phyloP scores from a whole-genome alignment of 1,140 invertebrate genomes.

The Solenopsis fugax region DNA sequence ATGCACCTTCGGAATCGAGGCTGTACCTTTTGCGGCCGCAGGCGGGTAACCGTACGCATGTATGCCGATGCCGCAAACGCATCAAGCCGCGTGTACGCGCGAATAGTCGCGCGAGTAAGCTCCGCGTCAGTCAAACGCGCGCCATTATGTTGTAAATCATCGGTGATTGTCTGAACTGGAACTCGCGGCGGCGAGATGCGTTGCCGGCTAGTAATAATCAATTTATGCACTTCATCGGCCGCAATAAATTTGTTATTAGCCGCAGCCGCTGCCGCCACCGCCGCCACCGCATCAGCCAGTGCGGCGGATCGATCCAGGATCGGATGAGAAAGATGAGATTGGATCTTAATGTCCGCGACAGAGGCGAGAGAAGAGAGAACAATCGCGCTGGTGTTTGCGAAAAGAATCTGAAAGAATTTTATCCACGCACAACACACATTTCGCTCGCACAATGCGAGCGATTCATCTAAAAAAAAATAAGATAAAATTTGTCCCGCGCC shows the following conservation, averaged over 20 bases:
- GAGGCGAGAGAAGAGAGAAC: background rate
- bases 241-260: slow-evolving; percentile 79
- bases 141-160: slow-evolving; percentile 81
- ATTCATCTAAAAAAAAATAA: slow-evolving; percentile 5
- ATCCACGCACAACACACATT: background rate
- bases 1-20: slow-evolving; percentile 20
- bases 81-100: slow-evolving; percentile 51
- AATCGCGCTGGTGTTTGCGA: too few species aligned
- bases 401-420: background rate
- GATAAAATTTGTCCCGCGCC: background rate
- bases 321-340: slow-evolving; percentile 11
- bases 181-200: slow-evolving; percentile 63
- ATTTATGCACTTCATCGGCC: slow-evolving; percentile 77
- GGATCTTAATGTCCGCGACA: background rate
- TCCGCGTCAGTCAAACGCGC: slow-evolving; percentile 75
- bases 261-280: slow-evolving; percentile 28
- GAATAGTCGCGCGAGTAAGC: slow-evolving; percentile 59
- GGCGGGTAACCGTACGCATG: slow-evolving; percentile 16
- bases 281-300: slow-evolving; percentile 38
- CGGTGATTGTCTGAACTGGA: slow-evolving; percentile 76
- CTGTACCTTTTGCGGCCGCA: slow-evolving; percentile 1
- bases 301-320: slow-evolving; percentile 57
- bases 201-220: slow-evolving; percentile 78
- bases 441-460: too few species aligned
- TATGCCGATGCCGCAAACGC: slow-evolving; percentile 45